Evolutionary conservation across 92 coral and sea anemone species (phyloP), one percentile per base, ranked within the genome.

Genomic region (Meandrina meandrites): DNA sequence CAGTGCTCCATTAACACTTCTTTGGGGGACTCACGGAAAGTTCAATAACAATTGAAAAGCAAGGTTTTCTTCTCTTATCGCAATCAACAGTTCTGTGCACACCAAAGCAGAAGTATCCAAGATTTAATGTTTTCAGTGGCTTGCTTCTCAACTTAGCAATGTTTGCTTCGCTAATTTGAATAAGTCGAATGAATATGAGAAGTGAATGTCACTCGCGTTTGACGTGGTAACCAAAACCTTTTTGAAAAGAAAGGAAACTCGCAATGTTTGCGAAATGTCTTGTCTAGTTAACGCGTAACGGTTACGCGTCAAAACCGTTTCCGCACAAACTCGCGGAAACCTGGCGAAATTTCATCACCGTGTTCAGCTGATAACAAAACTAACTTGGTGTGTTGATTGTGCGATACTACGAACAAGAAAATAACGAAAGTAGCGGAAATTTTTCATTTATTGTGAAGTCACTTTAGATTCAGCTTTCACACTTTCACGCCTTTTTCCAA

Each of bases 111-210:
- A 82, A 57, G 68, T 68, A 69, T 35, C 66, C 86, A 34, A 48
- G 78, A 56, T 82, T 50, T 30, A 53, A 45, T 68, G 77, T 74
- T 84, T 83, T 74, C 50, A 73, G 77, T 74, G 77, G 87, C 88
- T 60, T 51, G 82, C 83, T 85, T 85, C 88, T 85, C 88, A 66
- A 76, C 82, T 85, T 36, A 85, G 88, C 35, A 85, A 85, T 92
- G 91, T 92, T 92, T 92, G 95, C 89, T 90, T 82, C 89, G n/a
- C 86, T 92, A 90, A 92, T 92, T 92, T 92, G 91, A 92, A 92
- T 92, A 92, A 90, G 78, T 85, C 93, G 89, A 84, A 87, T 88
- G 88, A 70, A 90, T 91, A 92, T 92, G 90, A 88, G 91, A 76
- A 75, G 78, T 87, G 90, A 89, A 85, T 76, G 95, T 92, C 95